These are phyloP conservation scores for Drosophila yakuba DNA, from an alignment of 1,140 invertebrate genomes.

Conservation along the genomic window DNA sequence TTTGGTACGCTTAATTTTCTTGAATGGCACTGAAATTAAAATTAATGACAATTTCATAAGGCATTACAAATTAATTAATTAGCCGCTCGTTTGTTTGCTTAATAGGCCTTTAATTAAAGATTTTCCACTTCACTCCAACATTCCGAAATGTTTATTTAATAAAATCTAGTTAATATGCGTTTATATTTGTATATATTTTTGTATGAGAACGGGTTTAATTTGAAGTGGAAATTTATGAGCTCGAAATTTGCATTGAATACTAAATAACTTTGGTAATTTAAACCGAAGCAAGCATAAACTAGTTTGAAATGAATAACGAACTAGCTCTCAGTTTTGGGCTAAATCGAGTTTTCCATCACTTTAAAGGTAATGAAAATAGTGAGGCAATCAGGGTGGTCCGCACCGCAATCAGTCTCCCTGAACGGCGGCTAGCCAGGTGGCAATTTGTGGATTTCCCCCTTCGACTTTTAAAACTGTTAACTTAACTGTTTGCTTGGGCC, in stretches of 20 bases:
- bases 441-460: slow-evolving; percentile 46
- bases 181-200: slow-evolving; percentile 20
- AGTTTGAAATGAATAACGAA: slow-evolving; percentile 15
- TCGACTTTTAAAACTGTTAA: slow-evolving; percentile 32
- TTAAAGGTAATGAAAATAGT: neutral
- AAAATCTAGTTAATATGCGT: slow-evolving; percentile 8
- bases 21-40: slow-evolving; percentile 31
- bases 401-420: neutral
- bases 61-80: slow-evolving; percentile 76
- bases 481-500: slow-evolving; percentile 43
- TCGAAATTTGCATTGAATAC: slow-evolving; percentile 38
- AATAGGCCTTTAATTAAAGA: slow-evolving; percentile 65
- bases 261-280: slow-evolving; percentile 32
- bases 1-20: slow-evolving; percentile 21
- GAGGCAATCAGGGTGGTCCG: neutral
- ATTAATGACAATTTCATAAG: slow-evolving; percentile 70
- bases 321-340: neutral
- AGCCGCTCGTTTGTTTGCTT: slow-evolving; percentile 62
- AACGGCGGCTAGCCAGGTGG: slow-evolving; percentile 25
- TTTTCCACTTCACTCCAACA: slow-evolving; percentile 17
- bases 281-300: slow-evolving; percentile 7
- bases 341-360: slow-evolving; percentile 5
- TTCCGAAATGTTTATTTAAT: slow-evolving; percentile 7
- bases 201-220: slow-evolving; percentile 19
- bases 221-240: slow-evolving; percentile 41